Conservation (phyloP, 2,888 invertebrate species). For the Dermolepida albohirtum region DNA sequence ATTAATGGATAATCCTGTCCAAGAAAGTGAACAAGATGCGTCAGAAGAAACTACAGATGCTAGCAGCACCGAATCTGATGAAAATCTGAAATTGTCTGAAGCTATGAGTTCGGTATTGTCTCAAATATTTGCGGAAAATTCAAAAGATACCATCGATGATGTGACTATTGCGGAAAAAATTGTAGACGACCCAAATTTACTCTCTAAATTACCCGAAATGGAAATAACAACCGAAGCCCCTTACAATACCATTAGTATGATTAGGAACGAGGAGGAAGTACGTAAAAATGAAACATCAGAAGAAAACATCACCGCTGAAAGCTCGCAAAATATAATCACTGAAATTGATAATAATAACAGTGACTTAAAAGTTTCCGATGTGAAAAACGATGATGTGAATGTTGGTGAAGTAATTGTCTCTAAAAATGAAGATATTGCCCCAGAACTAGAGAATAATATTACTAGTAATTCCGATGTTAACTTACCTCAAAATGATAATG, state of each 20-base stretch:
- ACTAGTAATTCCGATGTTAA: background rate
- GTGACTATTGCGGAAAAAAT: conserved; percentile 33
- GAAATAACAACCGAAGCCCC: background rate
- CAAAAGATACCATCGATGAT: conserved; percentile 41
- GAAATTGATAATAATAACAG: conserved; percentile 8
- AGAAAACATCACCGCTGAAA: conserved; percentile 16
- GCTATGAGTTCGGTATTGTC: conserved; percentile 57
- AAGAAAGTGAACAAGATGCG: conserved; percentile 34
- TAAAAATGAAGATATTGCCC: conserved; percentile 5
- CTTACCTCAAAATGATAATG: conserved; percentile 49
- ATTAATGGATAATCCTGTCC: conserved; percentile 44
- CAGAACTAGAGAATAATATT: conserved; percentile 17
- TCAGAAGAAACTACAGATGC: background rate
- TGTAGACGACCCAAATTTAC: background rate
- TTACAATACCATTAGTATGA: conserved; percentile 22
- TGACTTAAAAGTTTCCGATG: background rate
- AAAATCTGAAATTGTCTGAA: conserved; percentile 47
- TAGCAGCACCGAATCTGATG: conserved; percentile 38
- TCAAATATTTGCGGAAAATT: conserved; percentile 50
- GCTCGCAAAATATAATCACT: conserved; percentile 23
- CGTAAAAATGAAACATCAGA: conserved; percentile 52
- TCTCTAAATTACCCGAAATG: background rate
- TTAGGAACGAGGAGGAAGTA: conserved; percentile 57
- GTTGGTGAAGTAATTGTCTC: background rate
- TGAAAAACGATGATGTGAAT: background rate